phyloP scores from a whole-genome alignment of 2,113 vertebrate genomes.

The Xenopus tropicalis region UCB_Xtro_10.0 CM004446.2:19916001-19916500 shows the following conservation, averaged over 20 bases:
- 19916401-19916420: conserved; percentile 98
- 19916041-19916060: conserved; percentile 97
- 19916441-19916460: conserved; percentile 95
- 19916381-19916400: conserved; percentile 97
- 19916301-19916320: conserved; percentile 98
- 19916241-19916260: conserved; percentile 93
- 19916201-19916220: conserved; percentile 98
- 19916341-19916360: conserved; percentile 96
- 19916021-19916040: conserved; percentile 74
- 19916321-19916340: conserved; percentile 99
- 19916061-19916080: conserved; percentile 93
- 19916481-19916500: conserved; percentile 85
- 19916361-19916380: conserved; percentile 94
- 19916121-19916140: conserved; percentile 96
- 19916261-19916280: conserved; percentile 98
- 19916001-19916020: conserved; percentile 41
- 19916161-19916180: conserved; percentile 94
- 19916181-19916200: conserved; percentile 97
- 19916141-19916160: conserved; percentile 95
- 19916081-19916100: conserved; percentile 97
- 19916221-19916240: conserved; percentile 95
- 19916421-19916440: conserved; percentile 99
- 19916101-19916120: conserved; percentile 96
- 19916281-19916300: conserved; percentile 99
- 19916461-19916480: conserved; percentile 78